Base-by-base conservation (phyloP, 2,888 invertebrate species). In the Macrosoma leucophasiata region DNA sequence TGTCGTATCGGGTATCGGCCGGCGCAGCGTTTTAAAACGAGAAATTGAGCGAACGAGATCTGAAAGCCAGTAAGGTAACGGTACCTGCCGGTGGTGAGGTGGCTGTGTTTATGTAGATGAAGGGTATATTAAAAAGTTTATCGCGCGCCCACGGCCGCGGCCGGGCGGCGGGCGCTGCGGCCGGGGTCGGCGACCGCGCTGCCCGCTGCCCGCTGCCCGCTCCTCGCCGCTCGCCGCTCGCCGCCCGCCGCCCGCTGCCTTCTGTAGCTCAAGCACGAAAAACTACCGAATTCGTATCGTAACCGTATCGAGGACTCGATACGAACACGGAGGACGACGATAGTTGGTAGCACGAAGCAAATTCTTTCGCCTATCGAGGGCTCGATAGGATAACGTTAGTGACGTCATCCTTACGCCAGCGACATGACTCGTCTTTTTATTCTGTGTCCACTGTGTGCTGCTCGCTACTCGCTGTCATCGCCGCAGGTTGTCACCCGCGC, bases 51-150 rank as follows among this genome's bases (percentile, higher is more conserved):
- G 23, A 30, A 30, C 30, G 23, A 23, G 30, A 30, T 30, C 29
- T 11, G 17, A 23, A 15, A 14, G 10, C 29, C 10, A 19, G 20
- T 20, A 3, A n/a, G 21, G 11, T 30, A 30, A 30, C 30, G 30
- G 30, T 30, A 30, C 30, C n/a, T 21, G 1, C 13, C 22, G 29
- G n/a, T 12, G n/a, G 20, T 26, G 29, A 26, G 26, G 26, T 18
- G 18, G 18, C 20, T 11, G 32, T 33, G 32, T 33, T 26, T 33
- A 33, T 33, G 33, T 33, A 33, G 27, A 33, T 33, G 33, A 33
- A 33, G 33, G 33, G 27, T 33, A 33, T 17, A 15, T 33, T 33
- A 33, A 22, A 33, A 33, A 33, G 33, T 28, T 28, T 24, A 33
- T 33, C 33, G 33, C 33, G 27, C 33, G 25, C 28, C 17, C 4